A percentile compares a stretch with the other conserved stretches of the same genome.
phyloP scores from a whole-genome alignment of 2,113 vertebrate genomes.

The Grallaria varia region DNA sequence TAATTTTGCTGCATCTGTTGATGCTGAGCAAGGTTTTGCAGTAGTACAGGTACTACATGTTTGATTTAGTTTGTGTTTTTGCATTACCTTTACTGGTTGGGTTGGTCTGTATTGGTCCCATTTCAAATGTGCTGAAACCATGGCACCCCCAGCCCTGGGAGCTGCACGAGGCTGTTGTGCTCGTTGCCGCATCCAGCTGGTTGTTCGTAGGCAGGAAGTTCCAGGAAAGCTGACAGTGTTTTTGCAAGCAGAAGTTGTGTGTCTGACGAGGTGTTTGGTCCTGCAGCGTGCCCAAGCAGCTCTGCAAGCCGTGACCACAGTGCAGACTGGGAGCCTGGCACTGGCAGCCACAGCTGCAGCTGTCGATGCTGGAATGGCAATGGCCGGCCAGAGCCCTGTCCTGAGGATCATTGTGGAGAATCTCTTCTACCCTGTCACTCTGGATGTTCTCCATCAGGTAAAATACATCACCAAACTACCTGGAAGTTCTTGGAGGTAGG shows the following conservation, averaged over 20 bases:
- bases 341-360: conserved; percentile 69
- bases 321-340: conserved; percentile 82
- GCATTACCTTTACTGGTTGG: neutral
- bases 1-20: neutral
- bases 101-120: neutral
- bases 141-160: neutral
- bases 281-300: conserved; percentile 91
- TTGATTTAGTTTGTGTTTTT: neutral
- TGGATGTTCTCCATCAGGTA: conserved; percentile 96
- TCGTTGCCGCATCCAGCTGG: neutral
- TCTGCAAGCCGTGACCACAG: conserved; percentile 85
- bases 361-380: conserved; percentile 73
- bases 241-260: neutral
- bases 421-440: conserved; percentile 90
- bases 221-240: neutral
- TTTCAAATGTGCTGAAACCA: rapidly evolving
- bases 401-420: conserved; percentile 96
- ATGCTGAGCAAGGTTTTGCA: neutral
- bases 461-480: rapidly evolving
- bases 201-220: neutral
- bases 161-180: neutral
- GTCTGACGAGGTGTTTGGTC: neutral
- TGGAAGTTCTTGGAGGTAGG: neutral
- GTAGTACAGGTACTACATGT: neutral
- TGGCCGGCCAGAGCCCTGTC: conserved; percentile 86